Conservation (phyloP, 2,888 invertebrate genomes). For the Rhagium mordax region DNA sequence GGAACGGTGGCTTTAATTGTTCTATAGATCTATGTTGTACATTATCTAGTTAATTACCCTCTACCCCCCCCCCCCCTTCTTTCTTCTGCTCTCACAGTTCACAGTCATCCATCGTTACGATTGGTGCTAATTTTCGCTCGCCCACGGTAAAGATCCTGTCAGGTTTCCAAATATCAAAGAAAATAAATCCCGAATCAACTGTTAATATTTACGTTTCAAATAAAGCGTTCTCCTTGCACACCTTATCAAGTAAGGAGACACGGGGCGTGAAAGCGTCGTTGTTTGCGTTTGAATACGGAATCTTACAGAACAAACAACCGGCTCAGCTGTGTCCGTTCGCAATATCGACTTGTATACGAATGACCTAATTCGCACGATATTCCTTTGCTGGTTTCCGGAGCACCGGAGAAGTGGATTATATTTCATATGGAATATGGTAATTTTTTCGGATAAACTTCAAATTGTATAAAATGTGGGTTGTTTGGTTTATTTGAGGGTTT, state of each 20-base stretch:
- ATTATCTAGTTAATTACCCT: too few relatives aligned
- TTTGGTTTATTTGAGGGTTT: background rate
- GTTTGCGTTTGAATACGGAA: slow-evolving; percentile 9
- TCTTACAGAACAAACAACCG: slow-evolving; percentile 14
- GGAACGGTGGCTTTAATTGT: too few relatives aligned
- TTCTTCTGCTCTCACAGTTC: too few relatives aligned
- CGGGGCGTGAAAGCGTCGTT: background rate
- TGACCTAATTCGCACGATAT: background rate
- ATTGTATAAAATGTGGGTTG: background rate
- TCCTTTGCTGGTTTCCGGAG: background rate
- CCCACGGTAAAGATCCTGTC: background rate
- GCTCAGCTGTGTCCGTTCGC: background rate
- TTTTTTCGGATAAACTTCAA: slow-evolving; percentile 15
- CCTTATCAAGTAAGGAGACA: slow-evolving; percentile 5
- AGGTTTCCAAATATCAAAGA: background rate
- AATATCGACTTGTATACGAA: slow-evolving; percentile 3
- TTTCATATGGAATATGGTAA: slow-evolving; percentile 14
- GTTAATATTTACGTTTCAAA: background rate
- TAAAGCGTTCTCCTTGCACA: background rate
- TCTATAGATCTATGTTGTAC: too few relatives aligned
- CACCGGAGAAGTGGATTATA: slow-evolving; percentile 15
- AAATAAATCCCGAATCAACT: background rate
- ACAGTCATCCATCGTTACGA: background rate
- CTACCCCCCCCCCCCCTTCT: too few relatives aligned
- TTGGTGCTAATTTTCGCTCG: background rate